These are phyloP conservation scores for Eristalis arbustorum DNA, from an alignment of 2,888 invertebrate genomes.

Conservation along the genomic window DNA sequence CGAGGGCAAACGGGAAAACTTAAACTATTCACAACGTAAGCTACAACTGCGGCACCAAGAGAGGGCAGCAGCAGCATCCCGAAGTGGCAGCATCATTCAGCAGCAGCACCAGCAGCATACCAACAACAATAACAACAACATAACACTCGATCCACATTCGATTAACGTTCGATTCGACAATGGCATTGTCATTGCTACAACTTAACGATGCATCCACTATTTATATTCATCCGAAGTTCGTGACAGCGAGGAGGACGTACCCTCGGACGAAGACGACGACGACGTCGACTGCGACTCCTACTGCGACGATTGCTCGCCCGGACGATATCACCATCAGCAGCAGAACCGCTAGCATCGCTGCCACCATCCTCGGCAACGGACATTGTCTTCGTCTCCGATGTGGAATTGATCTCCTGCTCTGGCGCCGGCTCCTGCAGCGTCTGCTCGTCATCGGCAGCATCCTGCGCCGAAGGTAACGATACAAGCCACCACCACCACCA, in stretches of 20 bases:
- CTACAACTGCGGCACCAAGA: constrained; percentile 38
- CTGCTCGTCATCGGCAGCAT: not conserved
- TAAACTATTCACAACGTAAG: constrained; percentile 63
- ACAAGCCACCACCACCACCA: constrained; percentile 47
- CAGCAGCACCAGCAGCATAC: not conserved
- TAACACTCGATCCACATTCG: constrained; percentile 59
- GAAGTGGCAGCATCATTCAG: not conserved
- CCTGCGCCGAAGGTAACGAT: constrained; percentile 30
- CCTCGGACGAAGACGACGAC: constrained; percentile 5
- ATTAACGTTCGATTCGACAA: constrained; percentile 62
- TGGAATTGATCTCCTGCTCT: not conserved
- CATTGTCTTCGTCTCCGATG: constrained; percentile 23
- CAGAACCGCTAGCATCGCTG: not conserved
- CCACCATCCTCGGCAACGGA: not conserved
- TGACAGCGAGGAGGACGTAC: constrained; percentile 52
- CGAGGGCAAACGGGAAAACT: not conserved
- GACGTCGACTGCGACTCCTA: constrained; percentile 15
- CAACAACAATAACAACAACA: not conserved
- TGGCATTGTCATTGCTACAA: constrained; percentile 69
- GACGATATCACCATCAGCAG: not conserved
- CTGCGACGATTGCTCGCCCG: constrained; percentile 32
- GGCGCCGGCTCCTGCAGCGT: not conserved
- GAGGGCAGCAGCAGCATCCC: constrained; percentile 12
- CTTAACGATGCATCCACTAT: constrained; percentile 67
- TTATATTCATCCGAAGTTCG: constrained; percentile 64